Evolutionary conservation across 2,888 invertebrate species (phyloP), one percentile per base, ranked within the genome.

Genomic region (Callosobruchus maculatus): DNA sequence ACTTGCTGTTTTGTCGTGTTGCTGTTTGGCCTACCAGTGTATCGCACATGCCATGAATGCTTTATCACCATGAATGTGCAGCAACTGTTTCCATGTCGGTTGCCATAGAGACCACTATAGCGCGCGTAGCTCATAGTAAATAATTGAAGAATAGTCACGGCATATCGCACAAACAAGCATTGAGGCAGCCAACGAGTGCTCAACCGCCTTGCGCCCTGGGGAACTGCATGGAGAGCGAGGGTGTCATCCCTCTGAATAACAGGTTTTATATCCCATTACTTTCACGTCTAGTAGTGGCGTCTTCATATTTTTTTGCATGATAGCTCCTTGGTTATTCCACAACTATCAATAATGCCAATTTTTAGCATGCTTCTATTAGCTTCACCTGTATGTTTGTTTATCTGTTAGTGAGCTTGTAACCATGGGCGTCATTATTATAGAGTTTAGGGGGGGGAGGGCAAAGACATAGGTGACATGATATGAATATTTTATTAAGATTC

Each of bases 201-300:
- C 49, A 49, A 26, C 26, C 26, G 26, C 26, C 26, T 26, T 18
- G 5, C 72, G 86, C 81, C 74, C 86, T 87, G 86, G 87, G 86
- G 79, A 86, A 86, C 82, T 87, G 87, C 76, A 84, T 86, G 81
- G 85, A 86, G 77, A 80, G 81, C 74, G 85, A 85, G 78, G 85
- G 85, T 70, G 83, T 86, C 31, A 81, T 82, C 73, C 85, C 85
- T 76, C 72, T 81, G 30, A 81, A 81, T 73, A 83, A 82, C 77
- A 80, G 77, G 83, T 84, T 76, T 78, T 80, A 78, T 20, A 4
- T 68, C 68, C 20, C n/a, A 66, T 31, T 70, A 22, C 2, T 30
- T 68, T 26, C n/a, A n/a, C n/a, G n/a, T 22, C 68, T 66, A 70
- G 70, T 70, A 20, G 71, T n/a, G n/a, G n/a, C n/a, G n/a, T n/a